Evolutionary conservation across 2,888 invertebrate genomes (phyloP).

Genomic region (Drosophila neoperkinsi): DNA sequence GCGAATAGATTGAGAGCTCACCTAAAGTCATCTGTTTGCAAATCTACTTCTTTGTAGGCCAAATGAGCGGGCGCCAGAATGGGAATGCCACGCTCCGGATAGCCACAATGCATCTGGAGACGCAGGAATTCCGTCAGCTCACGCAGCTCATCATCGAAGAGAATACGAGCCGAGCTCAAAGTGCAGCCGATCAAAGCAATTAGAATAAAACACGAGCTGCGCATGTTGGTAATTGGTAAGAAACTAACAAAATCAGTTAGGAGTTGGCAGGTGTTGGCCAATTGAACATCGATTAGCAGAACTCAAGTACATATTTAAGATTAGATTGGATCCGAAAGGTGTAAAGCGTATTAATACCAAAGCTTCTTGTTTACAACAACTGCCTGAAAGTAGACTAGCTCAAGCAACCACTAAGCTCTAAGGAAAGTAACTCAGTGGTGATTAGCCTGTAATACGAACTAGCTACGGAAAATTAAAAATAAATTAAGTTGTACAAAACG

Average conservation of each 20-base stretch:
- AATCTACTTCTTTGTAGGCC: constrained; percentile 53
- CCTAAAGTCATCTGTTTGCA: constrained; percentile 49
- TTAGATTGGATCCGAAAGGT: constrained; percentile 58
- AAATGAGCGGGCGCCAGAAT: constrained; percentile 75
- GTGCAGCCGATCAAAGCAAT: constrained; percentile 47
- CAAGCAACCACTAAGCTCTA: not conserved
- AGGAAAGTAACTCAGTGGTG: not conserved
- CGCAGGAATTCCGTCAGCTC: constrained; percentile 79
- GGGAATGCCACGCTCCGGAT: constrained; percentile 72
- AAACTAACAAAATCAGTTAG: constrained; percentile 25
- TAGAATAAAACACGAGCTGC: constrained; percentile 34
- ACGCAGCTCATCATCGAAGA: constrained; percentile 79
- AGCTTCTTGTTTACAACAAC: not conserved
- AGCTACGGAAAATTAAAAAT: not conserved
- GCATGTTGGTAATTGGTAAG: constrained; percentile 46
- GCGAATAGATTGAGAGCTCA: constrained; percentile 31
- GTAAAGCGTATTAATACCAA: constrained; percentile 30
- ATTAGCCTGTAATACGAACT: not conserved
- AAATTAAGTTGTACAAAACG: not conserved
- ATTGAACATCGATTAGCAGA: constrained; percentile 42
- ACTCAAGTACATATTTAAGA: constrained; percentile 47
- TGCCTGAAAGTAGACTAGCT: constrained; percentile 59
- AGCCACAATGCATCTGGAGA: constrained; percentile 83
- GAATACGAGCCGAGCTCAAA: constrained; percentile 40
- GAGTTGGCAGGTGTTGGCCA: not conserved